These are phyloP conservation scores for Prionchulus punctatus DNA, from an alignment of 2,888 invertebrate species.

Conservation along the genomic window DNA sequence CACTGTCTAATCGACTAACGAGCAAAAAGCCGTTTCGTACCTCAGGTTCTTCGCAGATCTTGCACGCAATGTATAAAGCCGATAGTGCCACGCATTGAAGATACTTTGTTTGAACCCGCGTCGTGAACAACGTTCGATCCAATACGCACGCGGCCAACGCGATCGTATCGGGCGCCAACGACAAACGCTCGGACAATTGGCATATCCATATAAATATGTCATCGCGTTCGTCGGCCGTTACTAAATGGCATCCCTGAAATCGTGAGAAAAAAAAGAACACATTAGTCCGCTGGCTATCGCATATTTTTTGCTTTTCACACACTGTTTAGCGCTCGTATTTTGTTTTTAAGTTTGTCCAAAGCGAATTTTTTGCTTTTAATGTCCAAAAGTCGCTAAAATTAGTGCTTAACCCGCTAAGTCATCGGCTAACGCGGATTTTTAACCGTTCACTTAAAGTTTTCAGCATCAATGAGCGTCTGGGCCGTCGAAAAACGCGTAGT, in stretches of 20 bases:
- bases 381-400: too few species aligned
- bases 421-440: too few species aligned
- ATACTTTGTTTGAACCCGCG: neutral
- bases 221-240: neutral
- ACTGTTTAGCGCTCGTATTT: too few species aligned
- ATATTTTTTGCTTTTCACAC: too few species aligned
- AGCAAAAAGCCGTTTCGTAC: neutral
- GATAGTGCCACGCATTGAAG: neutral
- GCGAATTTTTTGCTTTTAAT: too few species aligned
- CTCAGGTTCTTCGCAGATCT: constrained; percentile 2
- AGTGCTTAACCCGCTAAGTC: too few species aligned
- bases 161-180: neutral
- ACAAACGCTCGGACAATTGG: neutral
- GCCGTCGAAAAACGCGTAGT: too few species aligned
- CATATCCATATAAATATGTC: neutral
- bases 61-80: neutral
- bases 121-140: neutral
- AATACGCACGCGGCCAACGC: neutral
- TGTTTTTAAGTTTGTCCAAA: too few species aligned
- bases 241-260: neutral
- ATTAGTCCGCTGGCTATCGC: too few species aligned
- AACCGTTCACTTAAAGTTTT: too few species aligned
- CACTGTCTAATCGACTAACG: neutral
- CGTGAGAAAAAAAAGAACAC: too few species aligned
- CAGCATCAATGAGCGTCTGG: too few species aligned